phyloP scores from a whole-genome alignment of 2,113 vertebrate genomes.

The Solenodon paradoxus region DNA sequence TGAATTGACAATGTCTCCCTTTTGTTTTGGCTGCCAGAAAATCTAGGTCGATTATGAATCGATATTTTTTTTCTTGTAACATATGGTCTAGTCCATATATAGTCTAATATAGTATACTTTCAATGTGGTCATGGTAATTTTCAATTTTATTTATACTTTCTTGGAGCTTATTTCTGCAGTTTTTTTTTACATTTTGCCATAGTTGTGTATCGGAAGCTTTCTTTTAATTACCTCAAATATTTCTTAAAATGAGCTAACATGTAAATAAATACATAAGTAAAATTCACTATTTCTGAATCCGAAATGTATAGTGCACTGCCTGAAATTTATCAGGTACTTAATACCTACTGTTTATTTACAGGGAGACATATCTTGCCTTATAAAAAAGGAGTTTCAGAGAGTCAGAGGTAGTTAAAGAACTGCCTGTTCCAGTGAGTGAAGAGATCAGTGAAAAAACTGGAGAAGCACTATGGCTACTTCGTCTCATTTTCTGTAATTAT shows the following conservation, averaged over 20 bases:
- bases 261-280: background rate
- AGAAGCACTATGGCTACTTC: background rate
- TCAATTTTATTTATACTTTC: background rate
- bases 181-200: background rate
- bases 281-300: background rate
- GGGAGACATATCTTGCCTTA: background rate
- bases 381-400: background rate
- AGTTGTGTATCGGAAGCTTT: background rate
- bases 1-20: background rate
- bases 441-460: background rate
- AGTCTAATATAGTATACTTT: background rate
- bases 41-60: background rate
- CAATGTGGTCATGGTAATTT: background rate
- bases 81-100: too few species aligned
- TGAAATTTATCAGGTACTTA: background rate
- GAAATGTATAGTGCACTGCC: background rate
- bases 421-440: background rate
- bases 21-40: slow-evolving; percentile 9
- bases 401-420: background rate
- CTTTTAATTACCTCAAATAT: background rate
- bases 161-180: background rate
- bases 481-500: background rate
- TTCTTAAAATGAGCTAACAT: slow-evolving; percentile 2
- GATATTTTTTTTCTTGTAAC: background rate
- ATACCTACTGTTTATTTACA: background rate